A percentile compares a stretch with the other conserved stretches of the same genome.
Evolutionary conservation across 2,888 invertebrate genomes (phyloP).

Genomic region (Odontomyia ornata): DNA sequence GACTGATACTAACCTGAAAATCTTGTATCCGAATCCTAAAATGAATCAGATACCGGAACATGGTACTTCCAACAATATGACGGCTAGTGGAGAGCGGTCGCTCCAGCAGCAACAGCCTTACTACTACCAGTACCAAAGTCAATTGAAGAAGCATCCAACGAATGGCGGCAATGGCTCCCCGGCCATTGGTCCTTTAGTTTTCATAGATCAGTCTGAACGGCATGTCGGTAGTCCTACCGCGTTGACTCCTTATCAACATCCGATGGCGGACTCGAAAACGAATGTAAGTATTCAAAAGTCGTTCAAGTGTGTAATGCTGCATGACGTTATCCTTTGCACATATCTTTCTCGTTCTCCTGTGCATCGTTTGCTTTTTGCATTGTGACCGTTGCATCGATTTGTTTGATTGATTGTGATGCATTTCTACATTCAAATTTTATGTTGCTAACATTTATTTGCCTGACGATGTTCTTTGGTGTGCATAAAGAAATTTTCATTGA

Average conservation of each 20-base stretch:
- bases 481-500: no score
- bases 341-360: not conserved
- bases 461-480: no score
- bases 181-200: slow-evolving; percentile 46
- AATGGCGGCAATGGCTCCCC: slow-evolving; percentile 25
- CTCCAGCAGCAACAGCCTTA: slow-evolving; percentile 44
- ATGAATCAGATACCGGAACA: slow-evolving; percentile 21
- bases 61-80: not conserved
- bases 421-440: not conserved
- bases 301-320: slow-evolving; percentile 25
- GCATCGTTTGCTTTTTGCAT: slow-evolving; percentile 10
- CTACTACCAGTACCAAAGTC: slow-evolving; percentile 46
- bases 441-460: not conserved
- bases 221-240: slow-evolving; percentile 30
- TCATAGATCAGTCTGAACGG: slow-evolving; percentile 45
- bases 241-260: slow-evolving; percentile 39
- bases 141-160: slow-evolving; percentile 42
- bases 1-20: slow-evolving; percentile 56
- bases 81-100: not conserved
- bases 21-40: slow-evolving; percentile 61
- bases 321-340: not conserved
- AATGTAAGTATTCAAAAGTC: slow-evolving; percentile 40
- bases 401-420: slow-evolving; percentile 1
- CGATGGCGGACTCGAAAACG: slow-evolving; percentile 9
- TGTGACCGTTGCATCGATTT: slow-evolving; percentile 17